Base-by-base conservation (phyloP, 2,113 vertebrate genomes). In the Ceyx cyanopectus region DNA sequence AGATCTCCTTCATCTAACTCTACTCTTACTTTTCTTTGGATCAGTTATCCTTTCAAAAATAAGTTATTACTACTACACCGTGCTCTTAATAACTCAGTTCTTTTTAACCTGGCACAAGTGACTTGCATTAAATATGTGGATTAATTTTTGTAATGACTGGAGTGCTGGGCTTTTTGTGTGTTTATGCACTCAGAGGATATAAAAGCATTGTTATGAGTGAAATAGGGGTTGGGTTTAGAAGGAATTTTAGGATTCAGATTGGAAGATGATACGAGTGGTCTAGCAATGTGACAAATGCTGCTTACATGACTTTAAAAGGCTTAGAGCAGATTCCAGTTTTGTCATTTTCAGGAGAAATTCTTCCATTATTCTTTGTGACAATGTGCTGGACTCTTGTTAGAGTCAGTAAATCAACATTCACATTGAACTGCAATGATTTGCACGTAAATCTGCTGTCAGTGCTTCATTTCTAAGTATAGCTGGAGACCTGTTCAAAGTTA, bases 241-340 rank as follows among this genome's bases (percentile, higher is more conserved):
- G 66, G 73, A 90, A 65, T 80, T 70, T 32, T 58, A 60, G 77
- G 46, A 74, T 89, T 60, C 76, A 78, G 51, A 57, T 53, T 61
- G 72, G 84, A 87, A 89, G 70, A 82, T 62, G 67, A 40, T 41
- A 5, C 14, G 58, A 85, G 57, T 16, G 8, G 11, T 27, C 82
- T 81, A 89, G 53, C 30, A 67, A 27, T 57, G 70, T 7, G 27
- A 67, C 50, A 87, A 84, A 53, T 19, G 63, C 41, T 80, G 53
- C n/a, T 86, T 83, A 74, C n/a, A 16, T 72, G 84, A 85, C 65
- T 68, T 70, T 50, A 81, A 63, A 95, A 94, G 60, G 50, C 34
- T 79, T 80, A 76, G 45, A 92, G 65, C 29, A 61, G 34, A 93
- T 82, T 76, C 88, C 51, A 87, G 5, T 91, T 87, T 90, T 81